phyloP scores from a whole-genome alignment of 1,140 invertebrate species.

The Drosophila chauvacae region DNA sequence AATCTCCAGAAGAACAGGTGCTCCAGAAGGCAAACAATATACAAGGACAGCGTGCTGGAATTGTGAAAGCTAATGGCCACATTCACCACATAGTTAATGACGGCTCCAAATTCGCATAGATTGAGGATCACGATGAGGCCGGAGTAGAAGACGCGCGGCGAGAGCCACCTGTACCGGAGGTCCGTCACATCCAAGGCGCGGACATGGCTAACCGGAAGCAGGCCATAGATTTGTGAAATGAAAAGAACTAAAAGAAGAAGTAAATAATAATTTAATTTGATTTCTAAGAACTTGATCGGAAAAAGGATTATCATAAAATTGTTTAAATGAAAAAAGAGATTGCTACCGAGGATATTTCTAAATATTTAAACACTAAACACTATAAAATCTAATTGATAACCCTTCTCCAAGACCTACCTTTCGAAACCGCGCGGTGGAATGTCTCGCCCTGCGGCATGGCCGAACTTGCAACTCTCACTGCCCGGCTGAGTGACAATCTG shows the following conservation, averaged over 20 bases:
- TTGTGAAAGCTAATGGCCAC: conserved; percentile 69
- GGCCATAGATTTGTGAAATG: conserved; percentile 69
- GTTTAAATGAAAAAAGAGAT: background rate
- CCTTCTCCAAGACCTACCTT: conserved; percentile 35
- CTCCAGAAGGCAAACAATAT: conserved; percentile 73
- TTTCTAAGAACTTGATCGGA: background rate
- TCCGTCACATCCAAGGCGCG: conserved; percentile 35
- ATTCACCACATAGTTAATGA: conserved; percentile 53
- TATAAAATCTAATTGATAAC: background rate
- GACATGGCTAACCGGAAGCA: conserved; percentile 70
- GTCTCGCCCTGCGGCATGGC: conserved; percentile 72
- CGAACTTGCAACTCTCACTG: conserved; percentile 41
- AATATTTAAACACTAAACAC: background rate
- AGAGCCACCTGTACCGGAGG: conserved; percentile 62
- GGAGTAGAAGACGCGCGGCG: conserved; percentile 57
- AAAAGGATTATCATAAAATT: background rate
- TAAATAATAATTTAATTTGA: too few species aligned
- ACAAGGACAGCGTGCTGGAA: conserved; percentile 68
- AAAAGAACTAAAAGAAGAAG: conserved; percentile 60
- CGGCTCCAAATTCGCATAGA: conserved; percentile 59
- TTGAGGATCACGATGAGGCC: conserved; percentile 55
- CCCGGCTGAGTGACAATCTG: conserved; percentile 2
- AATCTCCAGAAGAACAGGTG: conserved; percentile 77
- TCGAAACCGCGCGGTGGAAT: conserved; percentile 65
- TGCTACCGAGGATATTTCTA: too few species aligned